Evolutionary conservation across 2,888 invertebrate species (phyloP).

Genomic region (Toxonevra muliebris): DNA sequence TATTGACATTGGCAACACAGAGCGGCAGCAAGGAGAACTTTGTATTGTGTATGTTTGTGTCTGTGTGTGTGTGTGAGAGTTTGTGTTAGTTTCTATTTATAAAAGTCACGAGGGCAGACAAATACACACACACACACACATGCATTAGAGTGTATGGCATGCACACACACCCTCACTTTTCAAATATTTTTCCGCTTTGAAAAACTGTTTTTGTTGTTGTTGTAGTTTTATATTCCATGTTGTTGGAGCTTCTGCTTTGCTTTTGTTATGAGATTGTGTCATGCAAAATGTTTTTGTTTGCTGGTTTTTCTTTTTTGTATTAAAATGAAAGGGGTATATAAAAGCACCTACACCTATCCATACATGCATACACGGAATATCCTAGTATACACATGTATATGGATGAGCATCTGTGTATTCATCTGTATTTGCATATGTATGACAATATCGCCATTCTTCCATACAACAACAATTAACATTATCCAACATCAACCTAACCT

Average conservation of each 20-base stretch:
- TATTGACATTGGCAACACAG: neutral
- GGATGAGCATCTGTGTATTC: neutral
- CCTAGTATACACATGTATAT: neutral
- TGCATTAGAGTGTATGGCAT: no score
- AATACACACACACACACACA: neutral
- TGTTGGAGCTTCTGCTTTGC: conserved; percentile 6
- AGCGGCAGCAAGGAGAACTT: no score
- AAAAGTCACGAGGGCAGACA: neutral
- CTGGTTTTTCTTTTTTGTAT: neutral
- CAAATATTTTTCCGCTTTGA: conserved; percentile 1
- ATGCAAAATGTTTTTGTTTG: conserved; percentile 11
- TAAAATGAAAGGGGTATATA: no score
- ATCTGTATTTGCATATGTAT: neutral
- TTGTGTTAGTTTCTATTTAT: neutral
- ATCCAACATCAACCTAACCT: no score
- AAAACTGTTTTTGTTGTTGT: neutral
- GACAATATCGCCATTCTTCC: conserved; percentile 25
- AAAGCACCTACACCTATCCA: no score
- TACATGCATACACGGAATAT: no score
- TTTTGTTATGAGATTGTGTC: conserved; percentile 12
- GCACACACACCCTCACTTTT: no score
- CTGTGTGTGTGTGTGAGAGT: neutral
- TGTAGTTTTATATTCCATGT: conserved; percentile 10
- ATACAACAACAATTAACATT: no score
- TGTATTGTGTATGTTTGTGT: neutral